phyloP scores from a whole-genome alignment of 1,140 invertebrate species.

The Microplitis demolitor region DNA sequence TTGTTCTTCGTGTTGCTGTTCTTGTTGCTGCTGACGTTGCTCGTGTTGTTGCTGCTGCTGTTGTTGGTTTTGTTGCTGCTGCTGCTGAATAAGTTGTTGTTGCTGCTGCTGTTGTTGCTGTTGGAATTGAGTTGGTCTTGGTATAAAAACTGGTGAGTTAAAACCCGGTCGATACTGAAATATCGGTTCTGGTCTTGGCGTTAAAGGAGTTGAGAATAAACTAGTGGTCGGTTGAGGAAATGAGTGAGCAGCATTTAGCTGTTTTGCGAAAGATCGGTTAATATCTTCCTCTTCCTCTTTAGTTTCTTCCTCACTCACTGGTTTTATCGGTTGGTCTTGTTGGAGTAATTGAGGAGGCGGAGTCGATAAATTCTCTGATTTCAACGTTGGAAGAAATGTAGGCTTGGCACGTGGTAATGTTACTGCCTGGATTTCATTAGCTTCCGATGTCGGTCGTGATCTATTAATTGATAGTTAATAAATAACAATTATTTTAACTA shows the following conservation, averaged over 20 bases:
- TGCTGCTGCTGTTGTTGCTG: constrained; percentile 56
- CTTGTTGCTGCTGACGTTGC: constrained; percentile 13
- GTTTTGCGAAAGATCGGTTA: background rate
- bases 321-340: constrained; percentile 34
- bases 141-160: constrained; percentile 41
- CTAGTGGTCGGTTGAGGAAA: constrained; percentile 55
- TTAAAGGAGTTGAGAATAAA: constrained; percentile 50
- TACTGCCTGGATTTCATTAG: constrained; percentile 26
- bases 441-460: constrained; percentile 2
- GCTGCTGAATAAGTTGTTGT: constrained; percentile 54
- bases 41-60: constrained; percentile 46
- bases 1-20: background rate
- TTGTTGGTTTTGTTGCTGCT: constrained; percentile 56
- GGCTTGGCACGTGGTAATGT: constrained; percentile 19
- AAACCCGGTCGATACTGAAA: constrained; percentile 51
- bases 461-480: background rate
- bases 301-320: constrained; percentile 17
- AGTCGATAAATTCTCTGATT: constrained; percentile 47
- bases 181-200: constrained; percentile 48
- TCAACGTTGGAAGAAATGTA: constrained; percentile 36
- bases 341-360: constrained; percentile 50
- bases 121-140: constrained; percentile 53
- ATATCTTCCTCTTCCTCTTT: constrained; percentile 19
- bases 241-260: constrained; percentile 54
- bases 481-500: background rate